Evolutionary conservation across 2,888 invertebrate genomes (phyloP).

Genomic region (Onthophagus sagittarius): DNA sequence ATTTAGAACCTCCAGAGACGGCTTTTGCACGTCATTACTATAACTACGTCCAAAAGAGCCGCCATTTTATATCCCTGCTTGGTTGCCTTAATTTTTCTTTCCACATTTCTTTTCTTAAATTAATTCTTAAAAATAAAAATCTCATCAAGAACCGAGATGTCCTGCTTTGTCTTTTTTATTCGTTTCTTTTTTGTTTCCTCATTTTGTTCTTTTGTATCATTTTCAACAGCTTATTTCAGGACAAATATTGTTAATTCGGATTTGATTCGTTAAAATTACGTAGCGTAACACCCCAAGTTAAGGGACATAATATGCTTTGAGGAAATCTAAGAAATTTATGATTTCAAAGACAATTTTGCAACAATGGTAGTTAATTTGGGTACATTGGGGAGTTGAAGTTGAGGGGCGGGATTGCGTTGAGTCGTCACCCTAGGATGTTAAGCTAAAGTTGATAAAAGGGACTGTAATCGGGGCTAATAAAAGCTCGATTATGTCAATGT

Average conservation of each 20-base stretch:
- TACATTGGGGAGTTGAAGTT: neutral
- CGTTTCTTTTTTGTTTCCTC: neutral
- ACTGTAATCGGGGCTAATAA: neutral
- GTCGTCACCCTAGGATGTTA: neutral
- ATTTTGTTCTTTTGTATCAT: neutral
- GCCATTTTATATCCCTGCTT: constrained; percentile 10
- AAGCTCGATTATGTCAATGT: neutral
- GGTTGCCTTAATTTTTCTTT: neutral
- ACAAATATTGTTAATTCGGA: too few relatives aligned
- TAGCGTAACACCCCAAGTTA: too few relatives aligned
- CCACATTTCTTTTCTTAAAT: constrained; percentile 8
- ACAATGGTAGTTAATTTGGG: neutral
- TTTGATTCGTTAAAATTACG: too few relatives aligned
- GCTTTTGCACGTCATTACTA: constrained; percentile 29
- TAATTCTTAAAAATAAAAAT: constrained; percentile 3
- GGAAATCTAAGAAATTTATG: neutral
- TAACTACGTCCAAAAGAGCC: constrained; percentile 18
- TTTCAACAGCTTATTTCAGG: too few relatives aligned
- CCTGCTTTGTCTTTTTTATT: neutral
- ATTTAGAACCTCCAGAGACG: constrained; percentile 31
- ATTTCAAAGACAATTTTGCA: neutral
- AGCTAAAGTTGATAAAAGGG: neutral
- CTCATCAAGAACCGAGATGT: neutral
- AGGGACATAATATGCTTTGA: neutral
- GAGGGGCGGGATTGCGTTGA: neutral